These are phyloP conservation scores for Eucera pruinosa DNA, from an alignment of 2,888 invertebrate genomes.

Conservation along the genomic window DNA sequence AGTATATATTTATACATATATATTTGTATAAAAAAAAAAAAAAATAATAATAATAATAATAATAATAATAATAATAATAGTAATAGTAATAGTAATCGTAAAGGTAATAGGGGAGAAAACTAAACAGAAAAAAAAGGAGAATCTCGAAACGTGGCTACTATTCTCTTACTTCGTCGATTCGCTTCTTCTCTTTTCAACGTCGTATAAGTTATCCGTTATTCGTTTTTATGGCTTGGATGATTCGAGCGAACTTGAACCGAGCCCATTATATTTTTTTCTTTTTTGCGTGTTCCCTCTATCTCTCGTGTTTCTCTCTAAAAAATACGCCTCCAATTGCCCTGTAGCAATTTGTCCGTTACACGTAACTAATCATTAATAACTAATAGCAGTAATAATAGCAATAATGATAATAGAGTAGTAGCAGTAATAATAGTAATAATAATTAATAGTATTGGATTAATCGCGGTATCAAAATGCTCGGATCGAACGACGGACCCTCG, in stretches of 20 bases:
- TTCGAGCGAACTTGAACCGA: constrained; percentile 68
- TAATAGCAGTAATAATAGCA: constrained; percentile 60
- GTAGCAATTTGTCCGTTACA: constrained; percentile 61
- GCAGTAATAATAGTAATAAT: constrained; percentile 54
- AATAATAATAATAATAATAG: no score
- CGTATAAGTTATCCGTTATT: no score
- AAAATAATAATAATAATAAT: no score
- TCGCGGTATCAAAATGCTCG: constrained; percentile 69
- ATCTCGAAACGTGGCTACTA: constrained; percentile 78
- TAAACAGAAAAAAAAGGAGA: constrained; percentile 76
- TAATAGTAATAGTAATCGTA: no score
- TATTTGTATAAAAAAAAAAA: constrained; percentile 59
- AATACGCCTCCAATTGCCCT: constrained; percentile 83
- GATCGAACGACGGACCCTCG: constrained; percentile 53
- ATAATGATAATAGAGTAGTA: constrained; percentile 63
- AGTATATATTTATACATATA: constrained; percentile 58
- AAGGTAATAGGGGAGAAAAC: constrained; percentile 53
- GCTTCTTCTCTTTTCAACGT: constrained; percentile 37
- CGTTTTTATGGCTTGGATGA: constrained; percentile 65
- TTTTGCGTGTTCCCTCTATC: no score
- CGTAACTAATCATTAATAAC: constrained; percentile 64
- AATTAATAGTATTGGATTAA: constrained; percentile 65
- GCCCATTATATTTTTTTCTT: constrained; percentile 45
- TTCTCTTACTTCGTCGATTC: constrained; percentile 65
- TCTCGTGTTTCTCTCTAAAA: constrained; percentile 76